Base-by-base conservation (phyloP, 2,888 invertebrate genomes). In the Cybosia mesomella region DNA sequence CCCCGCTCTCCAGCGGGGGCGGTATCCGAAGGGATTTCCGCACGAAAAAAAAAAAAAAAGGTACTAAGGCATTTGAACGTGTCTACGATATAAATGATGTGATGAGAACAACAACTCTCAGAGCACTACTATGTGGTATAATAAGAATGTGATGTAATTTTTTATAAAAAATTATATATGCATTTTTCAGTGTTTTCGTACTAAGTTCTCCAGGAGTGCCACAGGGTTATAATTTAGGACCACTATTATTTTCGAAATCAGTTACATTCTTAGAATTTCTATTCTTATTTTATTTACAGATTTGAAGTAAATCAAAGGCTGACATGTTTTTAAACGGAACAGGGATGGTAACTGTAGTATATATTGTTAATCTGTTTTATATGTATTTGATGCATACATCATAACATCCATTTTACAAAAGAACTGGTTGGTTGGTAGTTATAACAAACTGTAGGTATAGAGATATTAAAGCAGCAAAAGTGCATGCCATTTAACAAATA, bases 341-440 rank as follows among this genome's bases (percentile, higher is more conserved):
- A 72, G 61, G 72, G 63, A 72, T 68, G 68, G 67, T 73, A 63
- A 71, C 62, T 66, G 43, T 74, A 72, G 55, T 66, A 62, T 64
- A 60, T 28, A 62, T 66, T 39, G 39, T 58, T 68, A 68, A 75
- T 70, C 18, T 64, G 70, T 73, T 76, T 74, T 78, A 72, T 80
- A 80, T 80, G 81, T 80, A 80, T 81, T 70, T 64, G 74, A 80
- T 80, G 72, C 76, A 80, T 81, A 67, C 66, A 73, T 76, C 71
- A 66, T 32, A 43, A n/a, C n/a, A 69, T 28, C n/a, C 21, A 22
- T 43, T 65, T 65, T 60, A 58, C 43, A 53, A 58, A 57, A 5
- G 54, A 36, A 4, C 5, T 62, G 58, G 57, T 28, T 66, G 68
- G 55, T 59, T 59, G 54, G 39, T 22, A 49, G 57, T 22, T 59